phyloP scores from a whole-genome alignment of 1,140 invertebrate genomes.

The Drosophila tani region DNA sequence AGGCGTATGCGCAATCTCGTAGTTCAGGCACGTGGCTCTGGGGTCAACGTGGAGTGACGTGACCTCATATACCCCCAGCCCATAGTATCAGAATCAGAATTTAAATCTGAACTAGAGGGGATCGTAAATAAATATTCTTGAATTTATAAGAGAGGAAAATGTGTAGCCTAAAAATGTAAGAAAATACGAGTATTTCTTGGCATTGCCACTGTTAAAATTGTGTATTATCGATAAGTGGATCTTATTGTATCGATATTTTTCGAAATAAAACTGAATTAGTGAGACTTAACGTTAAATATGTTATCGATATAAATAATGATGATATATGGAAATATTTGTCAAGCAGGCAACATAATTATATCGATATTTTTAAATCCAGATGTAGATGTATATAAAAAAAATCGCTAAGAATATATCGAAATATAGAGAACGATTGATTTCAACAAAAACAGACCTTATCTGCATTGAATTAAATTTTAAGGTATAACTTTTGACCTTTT shows the following conservation, averaged over 20 bases:
- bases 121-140: not conserved
- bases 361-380: not conserved
- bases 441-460: not conserved
- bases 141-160: not conserved
- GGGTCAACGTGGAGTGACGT: constrained; percentile 35
- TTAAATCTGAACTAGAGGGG: not conserved
- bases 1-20: constrained; percentile 40
- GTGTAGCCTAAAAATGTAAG: not conserved
- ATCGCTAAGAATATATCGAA: not conserved
- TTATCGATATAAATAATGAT: too few species aligned
- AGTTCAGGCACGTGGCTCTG: constrained; percentile 39
- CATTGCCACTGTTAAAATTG: too few species aligned
- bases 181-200: not conserved
- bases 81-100: not conserved
- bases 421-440: not conserved
- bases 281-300: too few species aligned
- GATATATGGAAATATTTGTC: too few species aligned
- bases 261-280: too few species aligned
- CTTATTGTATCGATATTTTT: not conserved
- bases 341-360: too few species aligned
- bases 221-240: not conserved
- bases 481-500: not conserved
- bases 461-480: not conserved
- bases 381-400: too few species aligned
- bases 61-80: constrained; percentile 6